Evolutionary conservation across 2,797 vertebrate species (phyloP).

Genomic region (Coregonus suidteri): DNA sequence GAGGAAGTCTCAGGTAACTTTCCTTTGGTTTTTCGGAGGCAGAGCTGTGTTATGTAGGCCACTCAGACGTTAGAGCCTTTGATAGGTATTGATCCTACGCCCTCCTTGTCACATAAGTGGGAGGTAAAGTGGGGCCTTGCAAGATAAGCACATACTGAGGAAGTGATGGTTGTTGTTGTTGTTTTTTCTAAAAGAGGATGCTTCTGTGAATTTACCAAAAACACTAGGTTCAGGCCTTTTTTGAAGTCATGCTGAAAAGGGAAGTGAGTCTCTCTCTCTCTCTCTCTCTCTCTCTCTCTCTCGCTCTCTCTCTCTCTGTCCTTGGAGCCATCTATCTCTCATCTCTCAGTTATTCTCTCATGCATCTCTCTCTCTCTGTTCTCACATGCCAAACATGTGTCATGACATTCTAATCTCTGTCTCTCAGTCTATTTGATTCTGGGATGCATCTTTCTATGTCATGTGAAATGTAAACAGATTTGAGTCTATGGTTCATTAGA

Average conservation of each 20-base stretch:
- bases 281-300: slow-evolving; percentile 12
- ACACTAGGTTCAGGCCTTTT: slow-evolving; percentile 22
- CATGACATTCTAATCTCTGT: no score
- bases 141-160: slow-evolving; percentile 7
- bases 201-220: slow-evolving; percentile 12
- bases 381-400: slow-evolving; percentile 3
- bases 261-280: slow-evolving; percentile 34
- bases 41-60: slow-evolving; percentile 31
- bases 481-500: not conserved
- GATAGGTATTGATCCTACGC: slow-evolving; percentile 29
- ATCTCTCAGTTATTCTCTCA: slow-evolving; percentile 23
- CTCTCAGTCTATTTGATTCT: no score
- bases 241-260: slow-evolving; percentile 32
- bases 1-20: slow-evolving; percentile 35
- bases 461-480: not conserved
- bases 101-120: slow-evolving; percentile 13
- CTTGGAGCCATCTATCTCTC: slow-evolving; percentile 47
- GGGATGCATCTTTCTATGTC: not conserved
- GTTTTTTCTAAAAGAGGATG: slow-evolving; percentile 48
- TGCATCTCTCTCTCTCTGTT: slow-evolving; percentile 12
- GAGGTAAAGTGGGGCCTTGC: not conserved
- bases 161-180: slow-evolving; percentile 51
- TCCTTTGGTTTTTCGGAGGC: slow-evolving; percentile 14
- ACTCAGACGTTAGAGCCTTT: slow-evolving; percentile 24
- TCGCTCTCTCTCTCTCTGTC: slow-evolving; percentile 11